Base-by-base conservation (phyloP, 1,140 invertebrate species). In the Coenobita brevimanus region DNA sequence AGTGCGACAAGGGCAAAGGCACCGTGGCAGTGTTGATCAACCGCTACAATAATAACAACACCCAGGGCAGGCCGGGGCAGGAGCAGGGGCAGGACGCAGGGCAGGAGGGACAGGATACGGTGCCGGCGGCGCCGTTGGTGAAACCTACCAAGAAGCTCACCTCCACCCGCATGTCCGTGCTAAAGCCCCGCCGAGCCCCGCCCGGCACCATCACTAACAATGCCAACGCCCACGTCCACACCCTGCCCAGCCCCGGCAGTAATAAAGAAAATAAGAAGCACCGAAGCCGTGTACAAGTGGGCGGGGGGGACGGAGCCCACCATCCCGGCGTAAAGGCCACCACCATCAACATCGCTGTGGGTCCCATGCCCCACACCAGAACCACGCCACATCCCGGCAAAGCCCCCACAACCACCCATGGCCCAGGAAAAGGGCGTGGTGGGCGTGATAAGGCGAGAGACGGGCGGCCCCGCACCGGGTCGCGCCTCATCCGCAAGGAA, bases 401-500 rank as follows among this genome's bases (percentile, higher is more conserved):
- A 15, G 57, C 24, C 15, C 30, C 30, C 30, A 33, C 33, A 43
- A 30, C 6, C 6, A 2, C 33, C 2, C 50, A 33, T 33, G 41
- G 21, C 21, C 60, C 30, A 36, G 41, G 64, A n/a, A 4, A 15
- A 4, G 46, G 69, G 4, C 24, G 78, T 3, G 78, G 54, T 4
- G 21, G 43, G 30, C 3, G 21, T 24, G 38, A 30, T 4, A 17
- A 36, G 10, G 24, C 3, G 38, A n/a, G 36, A n/a, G 82, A 36
- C 54, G 84, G 78, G 3, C 27, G 64, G 24, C 84, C 60, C 2
- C 57, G 84, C 8, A 36, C 75, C 6, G 84, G 84, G 57, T 86
- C 84, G 10, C 84, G 84, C 27, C 62, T 86, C n/a, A 86, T 86
- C n/a, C 84, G 84, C 50, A 86, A 86, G 62, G 84, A 86, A 69